Conservation (phyloP, 1,140 invertebrate genomes). For the Pararge aegeria region DNA sequence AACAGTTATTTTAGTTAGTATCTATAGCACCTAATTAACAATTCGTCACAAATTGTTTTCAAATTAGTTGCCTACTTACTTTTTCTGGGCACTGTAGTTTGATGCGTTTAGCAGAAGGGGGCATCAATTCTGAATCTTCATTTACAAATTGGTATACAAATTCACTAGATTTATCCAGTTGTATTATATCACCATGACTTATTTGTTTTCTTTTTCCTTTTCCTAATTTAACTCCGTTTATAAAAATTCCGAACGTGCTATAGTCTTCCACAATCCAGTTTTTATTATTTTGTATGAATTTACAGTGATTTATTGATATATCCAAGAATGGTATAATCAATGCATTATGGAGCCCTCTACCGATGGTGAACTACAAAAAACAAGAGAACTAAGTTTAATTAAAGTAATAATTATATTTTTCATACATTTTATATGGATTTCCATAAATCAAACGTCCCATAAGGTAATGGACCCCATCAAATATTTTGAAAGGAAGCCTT, state of each 20-base stretch:
- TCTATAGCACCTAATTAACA: no score
- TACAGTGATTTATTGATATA: conserved; percentile 80
- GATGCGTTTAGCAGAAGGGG: conserved; percentile 51
- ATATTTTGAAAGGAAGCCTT: no score
- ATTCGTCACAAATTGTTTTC: no score
- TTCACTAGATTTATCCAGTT: conserved; percentile 63
- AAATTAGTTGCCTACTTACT: no score
- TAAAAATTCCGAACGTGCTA: conserved; percentile 73
- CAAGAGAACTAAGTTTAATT: conserved; percentile 10
- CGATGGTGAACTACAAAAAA: conserved; percentile 81
- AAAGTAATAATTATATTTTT: no score
- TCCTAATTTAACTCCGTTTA: conserved; percentile 70
- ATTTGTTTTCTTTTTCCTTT: conserved; percentile 54
- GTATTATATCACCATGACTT: conserved; percentile 69
- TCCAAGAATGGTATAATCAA: conserved; percentile 67
- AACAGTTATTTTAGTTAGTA: no score
- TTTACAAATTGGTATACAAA: conserved; percentile 74
- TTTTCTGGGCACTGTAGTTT: no score
- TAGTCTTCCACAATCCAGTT: conserved; percentile 65
- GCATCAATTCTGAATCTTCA: conserved; percentile 34
- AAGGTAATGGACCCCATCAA: no score
- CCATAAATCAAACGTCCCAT: no score
- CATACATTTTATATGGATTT: no score
- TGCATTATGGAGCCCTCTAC: conserved; percentile 69
- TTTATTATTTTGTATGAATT: conserved; percentile 58